Conservation (phyloP, 2,797 vertebrate species). For the Coreius guichenoti region DNA sequence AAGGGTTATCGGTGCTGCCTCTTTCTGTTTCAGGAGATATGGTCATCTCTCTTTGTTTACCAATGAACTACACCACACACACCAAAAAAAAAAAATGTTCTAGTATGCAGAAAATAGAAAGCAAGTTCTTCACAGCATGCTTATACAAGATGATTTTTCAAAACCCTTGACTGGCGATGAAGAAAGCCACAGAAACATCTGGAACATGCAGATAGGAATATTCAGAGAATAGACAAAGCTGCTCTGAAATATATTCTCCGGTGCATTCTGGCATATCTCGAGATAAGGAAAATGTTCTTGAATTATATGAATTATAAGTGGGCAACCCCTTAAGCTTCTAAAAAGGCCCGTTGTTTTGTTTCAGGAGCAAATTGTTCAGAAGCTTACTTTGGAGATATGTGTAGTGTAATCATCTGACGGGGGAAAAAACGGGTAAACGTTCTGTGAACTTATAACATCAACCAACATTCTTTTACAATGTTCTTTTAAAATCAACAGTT, state of each 20-base stretch:
- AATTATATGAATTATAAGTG: slow-evolving; percentile 48
- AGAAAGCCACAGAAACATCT: slow-evolving; percentile 47
- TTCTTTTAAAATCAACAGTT: not conserved
- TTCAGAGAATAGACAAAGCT: slow-evolving; percentile 9
- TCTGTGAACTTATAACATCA: slow-evolving; percentile 21
- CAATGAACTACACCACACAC: slow-evolving; percentile 8
- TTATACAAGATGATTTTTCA: slow-evolving; percentile 37
- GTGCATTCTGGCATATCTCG: slow-evolving; percentile 46
- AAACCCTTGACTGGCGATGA: slow-evolving; percentile 36
- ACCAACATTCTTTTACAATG: not conserved
- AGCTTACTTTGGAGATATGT: slow-evolving; percentile 22
- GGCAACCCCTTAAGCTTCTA: slow-evolving; percentile 12
- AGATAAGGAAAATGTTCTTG: slow-evolving; percentile 46
- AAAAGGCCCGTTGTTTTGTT: slow-evolving; percentile 35
- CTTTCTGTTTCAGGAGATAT: slow-evolving; percentile 42
- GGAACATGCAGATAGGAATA: slow-evolving; percentile 51
- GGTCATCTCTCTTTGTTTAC: slow-evolving; percentile 43
- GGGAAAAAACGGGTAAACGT: not conserved
- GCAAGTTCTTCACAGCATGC: not conserved
- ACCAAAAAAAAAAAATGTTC: slow-evolving; percentile 6
- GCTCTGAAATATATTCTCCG: slow-evolving; percentile 47
- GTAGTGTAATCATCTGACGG: not conserved
- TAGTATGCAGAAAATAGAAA: slow-evolving; percentile 21
- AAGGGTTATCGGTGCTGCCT: slow-evolving; percentile 21
- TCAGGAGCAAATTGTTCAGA: slow-evolving; percentile 31